Conservation (phyloP, 2,113 vertebrate species). For the Entelurus aequoreus region DNA sequence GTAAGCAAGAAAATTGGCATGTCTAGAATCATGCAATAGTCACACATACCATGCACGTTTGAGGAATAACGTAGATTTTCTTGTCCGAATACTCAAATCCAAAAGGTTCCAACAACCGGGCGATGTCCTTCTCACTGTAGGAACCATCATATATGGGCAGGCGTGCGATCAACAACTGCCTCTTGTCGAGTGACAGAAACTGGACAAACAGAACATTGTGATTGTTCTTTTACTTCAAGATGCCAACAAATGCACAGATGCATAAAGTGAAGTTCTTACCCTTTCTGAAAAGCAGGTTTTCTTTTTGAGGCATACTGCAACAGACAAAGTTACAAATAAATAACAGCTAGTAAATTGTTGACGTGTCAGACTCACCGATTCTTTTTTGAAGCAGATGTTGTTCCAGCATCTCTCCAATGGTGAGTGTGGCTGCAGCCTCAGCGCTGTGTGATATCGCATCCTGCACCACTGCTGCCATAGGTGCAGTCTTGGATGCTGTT, state of each 20-base stretch:
- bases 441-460: fast-evolving
- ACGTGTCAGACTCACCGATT: background rate
- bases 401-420: conserved; percentile 4
- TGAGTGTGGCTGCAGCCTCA: background rate
- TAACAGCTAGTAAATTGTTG: no score
- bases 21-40: no score
- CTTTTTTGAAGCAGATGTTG: fast-evolving
- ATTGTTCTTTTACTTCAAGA: background rate
- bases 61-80: conserved; percentile 21
- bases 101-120: background rate
- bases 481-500: background rate
- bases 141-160: conserved; percentile 13
- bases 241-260: background rate
- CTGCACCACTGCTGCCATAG: background rate
- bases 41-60: conserved; percentile 10
- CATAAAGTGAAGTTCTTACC: conserved; percentile 8
- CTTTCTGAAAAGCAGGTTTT: background rate
- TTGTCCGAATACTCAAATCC: background rate
- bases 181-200: fast-evolving
- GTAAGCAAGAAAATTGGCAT: no score
- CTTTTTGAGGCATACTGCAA: conserved; percentile 4
- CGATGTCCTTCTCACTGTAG: conserved; percentile 33
- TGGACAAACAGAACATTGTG: background rate
- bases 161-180: conserved; percentile 1
- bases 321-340: background rate